phyloP scores from a whole-genome alignment of 2,113 vertebrate species.

The Lepus europaeus region DNA sequence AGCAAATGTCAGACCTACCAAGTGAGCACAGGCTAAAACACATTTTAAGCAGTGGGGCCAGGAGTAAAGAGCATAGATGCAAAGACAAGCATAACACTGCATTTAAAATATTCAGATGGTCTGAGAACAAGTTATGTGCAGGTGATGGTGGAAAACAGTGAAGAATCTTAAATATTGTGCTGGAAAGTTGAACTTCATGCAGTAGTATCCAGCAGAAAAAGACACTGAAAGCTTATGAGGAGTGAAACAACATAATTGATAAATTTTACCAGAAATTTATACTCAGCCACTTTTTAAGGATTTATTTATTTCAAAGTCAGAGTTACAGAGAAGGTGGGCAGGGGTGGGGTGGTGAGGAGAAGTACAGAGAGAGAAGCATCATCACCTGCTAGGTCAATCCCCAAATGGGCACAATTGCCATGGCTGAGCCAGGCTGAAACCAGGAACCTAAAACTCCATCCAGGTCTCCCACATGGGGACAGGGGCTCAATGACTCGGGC shows the following conservation, averaged over 20 bases:
- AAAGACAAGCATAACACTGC: background rate
- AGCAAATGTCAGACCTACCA: background rate
- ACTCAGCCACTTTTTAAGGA: background rate
- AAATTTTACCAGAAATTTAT: background rate
- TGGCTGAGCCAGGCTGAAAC: too few species aligned
- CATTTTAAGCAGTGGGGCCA: background rate
- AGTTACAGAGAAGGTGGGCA: too few species aligned
- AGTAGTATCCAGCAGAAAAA: background rate
- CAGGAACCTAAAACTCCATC: too few species aligned
- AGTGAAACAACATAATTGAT: background rate
- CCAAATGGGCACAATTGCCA: too few species aligned
- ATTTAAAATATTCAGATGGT: background rate
- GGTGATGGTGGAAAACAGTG: background rate
- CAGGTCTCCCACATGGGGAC: too few species aligned
- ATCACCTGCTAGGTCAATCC: too few species aligned
- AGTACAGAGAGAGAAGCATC: too few species aligned
- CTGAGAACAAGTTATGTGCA: background rate
- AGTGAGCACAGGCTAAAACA: background rate
- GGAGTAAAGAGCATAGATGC: background rate
- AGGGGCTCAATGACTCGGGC: too few species aligned
- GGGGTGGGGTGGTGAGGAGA: too few species aligned
- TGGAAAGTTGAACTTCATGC: background rate
- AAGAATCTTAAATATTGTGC: background rate
- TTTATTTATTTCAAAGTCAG: too few species aligned
- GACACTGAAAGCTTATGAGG: background rate